Base-by-base conservation (phyloP, 2,797 vertebrate species). In the Myotis pilosus region DNA sequence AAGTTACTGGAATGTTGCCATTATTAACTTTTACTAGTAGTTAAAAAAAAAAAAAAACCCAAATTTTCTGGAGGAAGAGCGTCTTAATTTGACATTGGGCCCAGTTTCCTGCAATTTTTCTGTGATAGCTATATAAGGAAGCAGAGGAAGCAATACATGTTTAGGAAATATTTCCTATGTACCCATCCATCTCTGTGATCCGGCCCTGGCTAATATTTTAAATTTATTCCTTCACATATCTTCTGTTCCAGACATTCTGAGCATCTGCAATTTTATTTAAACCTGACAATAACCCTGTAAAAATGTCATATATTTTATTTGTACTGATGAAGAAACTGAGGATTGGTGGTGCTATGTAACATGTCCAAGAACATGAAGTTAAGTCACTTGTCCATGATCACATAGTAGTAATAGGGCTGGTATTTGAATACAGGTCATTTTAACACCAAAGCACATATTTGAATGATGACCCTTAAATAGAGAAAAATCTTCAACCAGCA, bases 261-360 rank as follows among this genome's bases (percentile, higher is more conserved):
- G 22, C 6, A 66, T 5, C 6, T 76, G 33, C 25, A 36, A 79
- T 91, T 78, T 94, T 64, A 25, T 79, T 47, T 79, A 84, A 87
- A 84, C 16, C 17, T 84, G 51, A 83, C 22, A 60, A 86, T 6
- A 93, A 57, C 15, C n/a, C 19, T 76, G 22, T n/a, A 74, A 80
- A 89, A 80, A 81, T 76, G 30, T 72, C 87, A 80, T 30, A 60
- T 87, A 66, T 82, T 89, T 89, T 68, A 89, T 74, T 66, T 94
- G 60, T 89, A 49, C 7, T 71, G 33, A 36, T 88, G 41, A 91
- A 10, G 30, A 91, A 96, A 69, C 3, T 66, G 25, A 87, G 12
- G 30, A 78, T 81, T 79, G 84, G 19, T 53, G 55, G 80, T 30
- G 6, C n/a, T 76, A 71, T 68, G 47, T 71, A 84, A 79, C 33